These are phyloP conservation scores for Marmota flaviventris DNA, from an alignment of 2,113 vertebrate species.

Conservation along the genomic window DNA sequence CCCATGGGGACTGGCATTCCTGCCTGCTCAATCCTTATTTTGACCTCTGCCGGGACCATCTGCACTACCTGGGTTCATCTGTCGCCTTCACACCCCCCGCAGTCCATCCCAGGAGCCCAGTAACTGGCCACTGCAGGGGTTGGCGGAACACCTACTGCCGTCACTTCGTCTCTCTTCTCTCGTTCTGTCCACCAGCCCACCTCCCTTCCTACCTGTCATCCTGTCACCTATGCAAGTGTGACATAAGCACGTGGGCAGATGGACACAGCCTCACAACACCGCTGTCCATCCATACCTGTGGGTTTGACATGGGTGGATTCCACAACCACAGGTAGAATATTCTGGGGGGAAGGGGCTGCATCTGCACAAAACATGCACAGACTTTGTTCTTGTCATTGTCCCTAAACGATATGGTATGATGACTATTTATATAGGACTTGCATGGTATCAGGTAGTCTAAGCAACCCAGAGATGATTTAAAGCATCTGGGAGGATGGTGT, in stretches of 20 bases:
- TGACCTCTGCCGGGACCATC: no score
- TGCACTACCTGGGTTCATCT: no score
- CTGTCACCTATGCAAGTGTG: not conserved
- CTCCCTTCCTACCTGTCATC: not conserved
- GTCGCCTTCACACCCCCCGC: no score
- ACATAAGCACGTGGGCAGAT: not conserved
- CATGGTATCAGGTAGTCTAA: not conserved
- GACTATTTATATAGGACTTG: not conserved
- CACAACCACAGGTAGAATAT: not conserved
- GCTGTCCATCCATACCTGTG: not conserved
- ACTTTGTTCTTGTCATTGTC: no score
- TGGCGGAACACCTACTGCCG: not conserved
- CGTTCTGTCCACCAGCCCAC: not conserved
- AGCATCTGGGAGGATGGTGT: no score
- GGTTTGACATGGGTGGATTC: not conserved
- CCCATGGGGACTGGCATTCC: not conserved
- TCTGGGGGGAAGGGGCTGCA: not conserved
- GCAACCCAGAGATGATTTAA: not conserved
- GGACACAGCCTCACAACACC: no score
- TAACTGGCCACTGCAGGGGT: not conserved
- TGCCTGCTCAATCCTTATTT: not conserved
- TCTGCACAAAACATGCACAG: no score
- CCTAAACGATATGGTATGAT: not conserved
- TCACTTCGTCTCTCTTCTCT: not conserved
- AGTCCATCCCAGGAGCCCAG: no score